A percentile compares a stretch with the other conserved stretches of the same genome.
Conservation (phyloP, 2,888 invertebrate genomes). For the Rotaria sp. region DNA sequence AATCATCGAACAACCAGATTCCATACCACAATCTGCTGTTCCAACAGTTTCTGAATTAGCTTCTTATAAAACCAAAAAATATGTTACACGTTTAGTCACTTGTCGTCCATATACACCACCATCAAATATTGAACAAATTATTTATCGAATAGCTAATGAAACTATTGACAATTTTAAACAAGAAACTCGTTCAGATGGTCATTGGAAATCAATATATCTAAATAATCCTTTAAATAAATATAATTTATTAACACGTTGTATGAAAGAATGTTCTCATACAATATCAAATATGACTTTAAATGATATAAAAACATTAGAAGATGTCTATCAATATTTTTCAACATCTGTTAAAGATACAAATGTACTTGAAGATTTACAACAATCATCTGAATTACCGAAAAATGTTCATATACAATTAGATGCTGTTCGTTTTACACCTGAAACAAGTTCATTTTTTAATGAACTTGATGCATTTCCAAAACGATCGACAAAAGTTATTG, state of each 20-base stretch:
- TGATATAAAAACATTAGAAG: slow-evolving; percentile 65
- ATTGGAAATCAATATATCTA: slow-evolving; percentile 43
- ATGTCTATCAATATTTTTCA: slow-evolving; percentile 47
- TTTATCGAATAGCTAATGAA: slow-evolving; percentile 62
- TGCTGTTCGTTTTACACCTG: slow-evolving; percentile 74
- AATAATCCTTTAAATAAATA: slow-evolving; percentile 58
- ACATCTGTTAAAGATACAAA: slow-evolving; percentile 47
- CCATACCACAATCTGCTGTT: neutral
- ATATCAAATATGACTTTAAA: slow-evolving; percentile 77
- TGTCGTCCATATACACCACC: slow-evolving; percentile 67
- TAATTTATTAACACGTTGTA: slow-evolving; percentile 66
- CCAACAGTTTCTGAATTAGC: slow-evolving; percentile 7
- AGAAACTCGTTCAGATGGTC: slow-evolving; percentile 43
- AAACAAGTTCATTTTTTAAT: slow-evolving; percentile 65
- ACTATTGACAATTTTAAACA: slow-evolving; percentile 41
- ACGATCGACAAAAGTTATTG: slow-evolving; percentile 74
- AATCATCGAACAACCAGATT: neutral
- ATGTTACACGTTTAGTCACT: slow-evolving; percentile 66
- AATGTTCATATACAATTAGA: slow-evolving; percentile 78
- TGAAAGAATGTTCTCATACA: slow-evolving; percentile 66
- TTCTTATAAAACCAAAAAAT: neutral
- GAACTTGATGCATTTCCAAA: slow-evolving; percentile 77
- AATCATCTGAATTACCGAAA: slow-evolving; percentile 66
- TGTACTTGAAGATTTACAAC: slow-evolving; percentile 46
- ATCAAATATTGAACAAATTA: slow-evolving; percentile 61